Conservation (phyloP, 1,140 invertebrate species). For the Gyrodactylus salaris region DNA sequence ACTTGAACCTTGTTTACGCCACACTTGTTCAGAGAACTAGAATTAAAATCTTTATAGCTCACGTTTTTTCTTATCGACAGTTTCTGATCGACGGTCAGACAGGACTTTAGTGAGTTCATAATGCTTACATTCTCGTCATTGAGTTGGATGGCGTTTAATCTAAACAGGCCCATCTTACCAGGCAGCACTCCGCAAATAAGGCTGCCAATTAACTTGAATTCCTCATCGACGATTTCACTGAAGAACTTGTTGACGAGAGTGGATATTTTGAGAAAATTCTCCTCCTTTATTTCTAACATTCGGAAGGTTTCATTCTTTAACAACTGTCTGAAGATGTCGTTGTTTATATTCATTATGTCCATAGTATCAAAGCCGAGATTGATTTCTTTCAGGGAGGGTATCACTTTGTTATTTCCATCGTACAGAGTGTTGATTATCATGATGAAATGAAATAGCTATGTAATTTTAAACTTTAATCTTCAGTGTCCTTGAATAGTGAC, state of each 20-base stretch:
- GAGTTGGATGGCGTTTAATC: not conserved
- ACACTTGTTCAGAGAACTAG: no score
- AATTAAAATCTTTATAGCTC: no score
- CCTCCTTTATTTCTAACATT: not conserved
- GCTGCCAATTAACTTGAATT: not conserved
- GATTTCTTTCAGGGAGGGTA: not conserved
- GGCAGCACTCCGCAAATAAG: not conserved
- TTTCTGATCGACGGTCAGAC: not conserved
- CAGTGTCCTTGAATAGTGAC: not conserved
- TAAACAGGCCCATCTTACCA: not conserved
- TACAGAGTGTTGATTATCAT: not conserved
- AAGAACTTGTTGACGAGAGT: not conserved
- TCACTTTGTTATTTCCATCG: not conserved
- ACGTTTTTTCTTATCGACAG: not conserved
- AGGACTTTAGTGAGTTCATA: not conserved
- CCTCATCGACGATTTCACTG: not conserved
- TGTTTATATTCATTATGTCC: not conserved
- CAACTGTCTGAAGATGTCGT: not conserved
- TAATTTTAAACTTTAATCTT: not conserved
- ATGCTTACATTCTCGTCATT: not conserved
- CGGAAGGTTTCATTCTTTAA: not conserved
- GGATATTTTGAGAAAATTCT: not conserved
- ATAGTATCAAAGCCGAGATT: not conserved
- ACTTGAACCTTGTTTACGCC: no score
- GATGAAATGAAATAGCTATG: not conserved